phyloP scores from a whole-genome alignment of 2,113 vertebrate species.

The Murina feae region DNA sequence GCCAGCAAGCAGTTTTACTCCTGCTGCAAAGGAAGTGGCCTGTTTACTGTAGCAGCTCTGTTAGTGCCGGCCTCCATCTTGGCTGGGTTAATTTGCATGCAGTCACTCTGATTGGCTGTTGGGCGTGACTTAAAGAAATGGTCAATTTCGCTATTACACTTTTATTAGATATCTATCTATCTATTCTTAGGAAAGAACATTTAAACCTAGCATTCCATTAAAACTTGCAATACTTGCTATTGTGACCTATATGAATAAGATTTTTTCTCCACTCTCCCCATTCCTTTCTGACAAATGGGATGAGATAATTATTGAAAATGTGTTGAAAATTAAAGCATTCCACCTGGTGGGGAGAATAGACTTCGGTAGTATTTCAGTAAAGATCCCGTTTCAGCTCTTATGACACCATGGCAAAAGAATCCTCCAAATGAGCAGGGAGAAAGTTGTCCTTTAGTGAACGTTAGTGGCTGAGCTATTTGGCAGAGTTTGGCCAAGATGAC shows the following conservation, averaged over 20 bases:
- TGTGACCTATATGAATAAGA: neutral
- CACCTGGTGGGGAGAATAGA: slow-evolving; percentile 66
- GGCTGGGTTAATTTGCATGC: too few species aligned
- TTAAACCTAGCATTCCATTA: neutral
- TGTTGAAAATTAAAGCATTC: slow-evolving; percentile 76
- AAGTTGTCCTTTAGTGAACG: slow-evolving; percentile 75
- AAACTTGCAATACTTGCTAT: slow-evolving; percentile 43
- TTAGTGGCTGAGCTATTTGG: slow-evolving; percentile 76
- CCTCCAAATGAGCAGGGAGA: slow-evolving; percentile 58
- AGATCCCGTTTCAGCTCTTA: slow-evolving; percentile 50
- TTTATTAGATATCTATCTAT: too few species aligned
- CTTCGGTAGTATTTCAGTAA: slow-evolving; percentile 69
- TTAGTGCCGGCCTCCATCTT: too few species aligned
- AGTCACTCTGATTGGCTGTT: too few species aligned
- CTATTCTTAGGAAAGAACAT: neutral
- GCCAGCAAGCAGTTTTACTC: too few species aligned
- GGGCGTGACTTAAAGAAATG: too few species aligned
- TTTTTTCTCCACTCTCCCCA: neutral
- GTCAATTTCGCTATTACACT: too few species aligned
- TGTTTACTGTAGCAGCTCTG: too few species aligned
- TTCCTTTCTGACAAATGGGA: slow-evolving; percentile 74
- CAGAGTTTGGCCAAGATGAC: slow-evolving; percentile 67
- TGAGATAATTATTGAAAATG: slow-evolving; percentile 78
- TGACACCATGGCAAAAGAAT: slow-evolving; percentile 55
- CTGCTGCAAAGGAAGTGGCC: too few species aligned